Base-by-base conservation (phyloP, 2,888 invertebrate genomes). In the Pyrochroa serraticornis region DNA sequence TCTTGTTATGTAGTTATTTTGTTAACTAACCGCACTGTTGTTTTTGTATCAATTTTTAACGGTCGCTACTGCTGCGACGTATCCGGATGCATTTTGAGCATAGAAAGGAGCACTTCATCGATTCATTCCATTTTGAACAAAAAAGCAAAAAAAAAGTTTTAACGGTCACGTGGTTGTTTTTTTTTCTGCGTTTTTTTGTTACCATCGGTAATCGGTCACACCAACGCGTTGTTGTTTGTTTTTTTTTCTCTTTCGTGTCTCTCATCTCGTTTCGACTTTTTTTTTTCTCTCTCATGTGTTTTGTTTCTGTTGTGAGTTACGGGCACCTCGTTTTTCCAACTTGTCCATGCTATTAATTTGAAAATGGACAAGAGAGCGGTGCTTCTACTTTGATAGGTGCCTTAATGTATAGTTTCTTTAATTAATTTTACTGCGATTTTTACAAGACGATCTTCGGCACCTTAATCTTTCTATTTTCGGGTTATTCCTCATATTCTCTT, bases 361-460 rank as follows among this genome's bases (percentile, higher is more conserved):
- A 32, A 33, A 49, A 41, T 31, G 30, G 31, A 33, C 22, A 22
- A 22, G 44, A 37, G 43, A 37, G 33, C 41, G 46, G 39, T 34
- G 43, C 46, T 22, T 22, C 53, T 22, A 10, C 39, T 38, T 35
- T 38, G 14, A 55, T 41, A 55, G 54, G 54, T 55, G 54, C 54
- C 54, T 55, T 55, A 57, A 56, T 22, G 22, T 22, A 39, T 49
- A 39, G 30, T 34, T 46, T 51, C 46, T 30, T 42, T 53, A 36
- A 46, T 22, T 54, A 32, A 49, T 57, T 43, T 49, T 45, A 37
- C 38, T 46, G 37, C 41, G 48, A 35, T 30, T 43, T 22, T 22
- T 41, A 35, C 42, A 12, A 55, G 36, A 38, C 48, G 43, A 43
- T 48, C 43, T 48, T 43, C 34, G 54, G 54, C 54, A 55, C 54